Evolutionary conservation across 1,140 invertebrate species (phyloP).

Genomic region (Pantala flavescens): DNA sequence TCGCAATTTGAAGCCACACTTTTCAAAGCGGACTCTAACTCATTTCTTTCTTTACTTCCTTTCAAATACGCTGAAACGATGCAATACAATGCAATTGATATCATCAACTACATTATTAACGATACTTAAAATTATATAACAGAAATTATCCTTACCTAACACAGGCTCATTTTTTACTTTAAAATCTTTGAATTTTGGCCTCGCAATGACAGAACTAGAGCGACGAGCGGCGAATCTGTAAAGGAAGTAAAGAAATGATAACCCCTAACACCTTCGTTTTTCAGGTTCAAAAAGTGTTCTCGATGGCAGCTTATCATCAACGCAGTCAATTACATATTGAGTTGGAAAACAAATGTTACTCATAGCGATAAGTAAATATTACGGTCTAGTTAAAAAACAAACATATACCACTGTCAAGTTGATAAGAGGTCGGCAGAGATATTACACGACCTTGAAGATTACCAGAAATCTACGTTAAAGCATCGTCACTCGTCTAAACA

Average conservation of each 20-base stretch:
- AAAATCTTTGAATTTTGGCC: conserved; percentile 55
- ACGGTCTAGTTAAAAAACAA: neutral
- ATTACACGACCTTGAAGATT: neutral
- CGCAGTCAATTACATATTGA: no score
- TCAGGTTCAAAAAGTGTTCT: no score
- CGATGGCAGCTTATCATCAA: no score
- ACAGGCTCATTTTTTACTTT: conserved; percentile 70
- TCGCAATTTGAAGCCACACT: conserved; percentile 50
- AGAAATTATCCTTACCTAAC: conserved; percentile 33
- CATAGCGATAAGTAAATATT: no score
- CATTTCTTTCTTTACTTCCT: conserved; percentile 68
- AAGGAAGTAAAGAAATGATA: neutral
- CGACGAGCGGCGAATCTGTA: conserved; percentile 15
- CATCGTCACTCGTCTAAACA: neutral
- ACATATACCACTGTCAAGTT: no score
- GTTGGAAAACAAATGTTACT: no score
- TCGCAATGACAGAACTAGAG: conserved; percentile 48
- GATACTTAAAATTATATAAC: neutral
- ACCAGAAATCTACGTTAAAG: neutral
- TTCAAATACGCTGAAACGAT: conserved; percentile 59
- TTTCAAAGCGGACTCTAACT: conserved; percentile 62
- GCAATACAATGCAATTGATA: conserved; percentile 20
- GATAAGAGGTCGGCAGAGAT: no score
- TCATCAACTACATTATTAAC: conserved; percentile 13
- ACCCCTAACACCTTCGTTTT: no score